phyloP scores from a whole-genome alignment of 2,888 invertebrate species.

The Clepsis dumicolana region DNA sequence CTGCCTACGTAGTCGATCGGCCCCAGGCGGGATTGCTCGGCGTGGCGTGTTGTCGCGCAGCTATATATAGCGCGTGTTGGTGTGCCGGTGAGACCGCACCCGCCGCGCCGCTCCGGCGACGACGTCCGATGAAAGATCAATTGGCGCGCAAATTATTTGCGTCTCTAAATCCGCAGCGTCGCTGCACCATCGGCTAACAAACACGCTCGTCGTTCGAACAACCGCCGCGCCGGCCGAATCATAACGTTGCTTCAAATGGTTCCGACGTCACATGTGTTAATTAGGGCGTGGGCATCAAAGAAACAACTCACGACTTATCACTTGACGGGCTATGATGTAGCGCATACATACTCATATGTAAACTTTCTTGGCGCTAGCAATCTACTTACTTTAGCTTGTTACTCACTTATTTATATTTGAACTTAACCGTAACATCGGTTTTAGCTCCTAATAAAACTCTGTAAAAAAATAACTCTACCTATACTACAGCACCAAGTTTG shows the following conservation, averaged over 20 bases:
- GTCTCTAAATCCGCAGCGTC: conserved; percentile 80
- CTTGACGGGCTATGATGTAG: conserved; percentile 25
- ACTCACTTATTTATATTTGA: background rate
- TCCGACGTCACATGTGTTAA: conserved; percentile 33
- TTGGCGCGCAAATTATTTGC: conserved; percentile 86
- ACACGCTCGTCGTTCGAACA: conserved; percentile 12
- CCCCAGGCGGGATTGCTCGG: conserved; percentile 77
- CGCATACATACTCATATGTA: background rate
- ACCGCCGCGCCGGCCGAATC: background rate
- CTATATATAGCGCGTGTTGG: conserved; percentile 84
- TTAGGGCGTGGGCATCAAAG: conserved; percentile 38
- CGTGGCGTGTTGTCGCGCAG: conserved; percentile 79
- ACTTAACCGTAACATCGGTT: conserved; percentile 13
- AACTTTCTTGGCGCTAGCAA: conserved; percentile 20
- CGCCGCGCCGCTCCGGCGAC: conserved; percentile 71
- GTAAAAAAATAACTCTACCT: conserved; percentile 3
- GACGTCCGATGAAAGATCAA: conserved; percentile 84
- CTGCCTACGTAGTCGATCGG: conserved; percentile 78
- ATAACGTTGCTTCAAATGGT: background rate
- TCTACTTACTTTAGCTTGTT: background rate
- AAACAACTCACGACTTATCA: conserved; percentile 36
- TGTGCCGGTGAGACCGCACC: conserved; percentile 74
- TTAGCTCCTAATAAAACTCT: background rate
- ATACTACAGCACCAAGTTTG: too few relatives aligned
- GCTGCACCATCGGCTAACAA: conserved; percentile 62